A percentile compares a stretch with the other conserved stretches of the same genome.
These are phyloP conservation scores for Tetragonula clypearis DNA, from an alignment of 1,140 invertebrate genomes.

Conservation along the genomic window DNA sequence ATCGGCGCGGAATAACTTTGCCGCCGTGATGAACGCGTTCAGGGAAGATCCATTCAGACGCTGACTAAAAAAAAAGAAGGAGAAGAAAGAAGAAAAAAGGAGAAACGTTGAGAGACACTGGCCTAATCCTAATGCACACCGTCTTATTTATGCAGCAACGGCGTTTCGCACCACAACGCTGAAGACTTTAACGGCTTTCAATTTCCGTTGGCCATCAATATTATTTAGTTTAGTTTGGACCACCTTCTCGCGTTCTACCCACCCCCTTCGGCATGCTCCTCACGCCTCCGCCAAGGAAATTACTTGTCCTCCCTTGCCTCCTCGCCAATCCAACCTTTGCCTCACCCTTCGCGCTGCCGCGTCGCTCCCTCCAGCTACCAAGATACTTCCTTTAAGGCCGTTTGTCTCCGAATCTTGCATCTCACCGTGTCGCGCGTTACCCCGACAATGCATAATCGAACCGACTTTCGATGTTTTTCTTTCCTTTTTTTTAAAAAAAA, in stretches of 20 bases:
- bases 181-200: conserved; percentile 81
- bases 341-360: neutral
- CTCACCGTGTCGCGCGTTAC: conserved; percentile 24
- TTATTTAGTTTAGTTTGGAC: conserved; percentile 82
- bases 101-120: conserved; percentile 61
- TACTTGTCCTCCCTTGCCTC: conserved; percentile 77
- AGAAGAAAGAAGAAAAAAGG: neutral
- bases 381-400: conserved; percentile 46
- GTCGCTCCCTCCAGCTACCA: conserved; percentile 19
- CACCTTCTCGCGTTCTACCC: conserved; percentile 67
- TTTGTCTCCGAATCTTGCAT: conserved; percentile 56
- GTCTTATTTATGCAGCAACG: conserved; percentile 79
- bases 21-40: neutral
- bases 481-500: neutral
- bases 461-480: neutral
- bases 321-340: conserved; percentile 38
- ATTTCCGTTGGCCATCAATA: conserved; percentile 83
- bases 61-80: neutral
- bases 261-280: conserved; percentile 71
- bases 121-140: conserved; percentile 77
- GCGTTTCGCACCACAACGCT: conserved; percentile 75
- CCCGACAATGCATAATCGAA: conserved; percentile 27
- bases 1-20: neutral
- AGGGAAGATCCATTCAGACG: neutral
- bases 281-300: conserved; percentile 81